Evolutionary conservation across 2,797 vertebrate genomes (phyloP), one percentile per base, ranked within the genome.

Genomic region (Xenentodon cancila): DNA sequence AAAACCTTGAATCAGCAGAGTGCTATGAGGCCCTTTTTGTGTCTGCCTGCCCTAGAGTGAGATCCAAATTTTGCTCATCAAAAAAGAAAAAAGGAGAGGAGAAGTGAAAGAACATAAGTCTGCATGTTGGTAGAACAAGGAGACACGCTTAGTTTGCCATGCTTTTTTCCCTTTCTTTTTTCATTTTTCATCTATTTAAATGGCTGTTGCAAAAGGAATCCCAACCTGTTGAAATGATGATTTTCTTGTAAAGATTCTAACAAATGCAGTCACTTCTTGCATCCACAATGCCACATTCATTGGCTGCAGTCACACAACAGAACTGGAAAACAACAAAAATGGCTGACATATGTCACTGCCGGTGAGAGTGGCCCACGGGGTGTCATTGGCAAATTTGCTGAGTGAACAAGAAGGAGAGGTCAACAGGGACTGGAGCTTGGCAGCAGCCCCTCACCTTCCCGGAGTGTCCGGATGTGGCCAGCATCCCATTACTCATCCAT

Each of bases 401-500:
- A 88, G 77, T 65, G 76, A 72, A 84, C 77, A 84, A 67, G 71
- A 86, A 86, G 78, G 65, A 86, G 84, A 91, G 89, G 87, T 92
- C 91, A 89, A 70, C 77, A 59, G 88, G 85, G 91, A 92, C 85
- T 82, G 64, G 71, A 68, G 79, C 76, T 91, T 92, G 90, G 91
- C 92, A 91, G 81, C 79, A 87, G 85, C 87, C 81, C 86, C 82
- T 93, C 91, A 92, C 90, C 91, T 92, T 93, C 90, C 79, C 82
- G 73, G 81, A 76, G 84, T 84, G 88, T 91, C 87, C 84, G 86
- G 85, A 92, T 88, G 89, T 82, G 71, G 89, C 78, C 82, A 67
- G 82, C 88, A 85, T 89, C 85, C 89, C 91, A 92, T 91, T 90
- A 91, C 89, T 91, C 89, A 92, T 89, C 83, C 77, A 84, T 88